Percentiles rank a stretch among this genome's conserved stretches.
Evolutionary conservation across 2,113 vertebrate genomes (phyloP).

Genomic region (Oncorhynchus clarkii): DNA sequence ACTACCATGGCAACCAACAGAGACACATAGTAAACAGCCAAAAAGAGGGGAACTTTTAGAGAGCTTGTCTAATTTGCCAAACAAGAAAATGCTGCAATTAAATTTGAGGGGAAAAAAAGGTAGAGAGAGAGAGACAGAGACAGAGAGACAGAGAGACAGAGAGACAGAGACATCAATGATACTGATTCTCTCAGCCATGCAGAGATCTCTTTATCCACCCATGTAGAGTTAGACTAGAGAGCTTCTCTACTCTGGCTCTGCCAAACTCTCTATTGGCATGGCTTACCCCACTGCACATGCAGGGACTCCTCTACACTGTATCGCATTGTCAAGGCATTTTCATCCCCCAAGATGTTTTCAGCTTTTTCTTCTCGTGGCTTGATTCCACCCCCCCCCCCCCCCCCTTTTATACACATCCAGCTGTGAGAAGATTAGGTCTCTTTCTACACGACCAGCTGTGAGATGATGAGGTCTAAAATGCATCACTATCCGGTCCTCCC

Average conservation of each 20-base stretch:
- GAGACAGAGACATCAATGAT: neutral
- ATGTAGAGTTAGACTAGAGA: neutral
- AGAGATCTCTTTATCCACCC: neutral
- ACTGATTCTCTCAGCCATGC: neutral
- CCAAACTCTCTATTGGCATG: neutral
- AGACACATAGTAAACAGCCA: slow-evolving; percentile 38
- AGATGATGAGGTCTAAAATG: neutral
- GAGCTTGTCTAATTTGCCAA: slow-evolving; percentile 35
- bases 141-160: neutral
- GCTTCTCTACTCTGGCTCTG: neutral
- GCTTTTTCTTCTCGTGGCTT: neutral
- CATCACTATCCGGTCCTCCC: neutral
- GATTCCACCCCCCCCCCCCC: too few relatives aligned
- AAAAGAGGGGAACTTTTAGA: slow-evolving; percentile 20
- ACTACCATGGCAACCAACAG: slow-evolving; percentile 48
- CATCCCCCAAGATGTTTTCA: neutral
- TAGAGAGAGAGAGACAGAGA: slow-evolving; percentile 4
- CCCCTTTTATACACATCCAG: neutral
- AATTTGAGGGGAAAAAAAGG: slow-evolving; percentile 11
- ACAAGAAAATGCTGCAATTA: slow-evolving; percentile 40
- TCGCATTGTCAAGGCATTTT: neutral
- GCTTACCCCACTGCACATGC: neutral
- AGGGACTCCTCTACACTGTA: neutral
- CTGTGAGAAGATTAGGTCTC: neutral
- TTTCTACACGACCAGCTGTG: neutral